Conservation (phyloP, 1,140 invertebrate genomes). For the Pseudomyrmex gracilis region DNA sequence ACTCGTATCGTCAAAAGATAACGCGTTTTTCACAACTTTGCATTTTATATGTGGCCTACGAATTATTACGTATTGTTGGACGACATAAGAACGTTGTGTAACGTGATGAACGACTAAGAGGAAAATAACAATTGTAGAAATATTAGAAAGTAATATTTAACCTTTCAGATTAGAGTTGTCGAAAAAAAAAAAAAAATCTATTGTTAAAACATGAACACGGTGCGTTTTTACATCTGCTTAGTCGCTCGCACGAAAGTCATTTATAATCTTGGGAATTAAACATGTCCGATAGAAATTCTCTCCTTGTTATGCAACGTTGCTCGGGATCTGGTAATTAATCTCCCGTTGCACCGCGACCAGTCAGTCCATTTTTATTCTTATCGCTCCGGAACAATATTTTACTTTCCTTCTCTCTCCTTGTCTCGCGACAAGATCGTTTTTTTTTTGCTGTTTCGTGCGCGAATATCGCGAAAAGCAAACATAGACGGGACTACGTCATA, state of each 20-base stretch:
- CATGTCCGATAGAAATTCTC: slow-evolving; percentile 17
- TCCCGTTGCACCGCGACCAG: slow-evolving; percentile 32
- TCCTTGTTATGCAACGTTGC: slow-evolving; percentile 41
- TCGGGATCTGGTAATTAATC: slow-evolving; percentile 50
- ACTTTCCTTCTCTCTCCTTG: neutral
- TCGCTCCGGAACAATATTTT: slow-evolving; percentile 43
- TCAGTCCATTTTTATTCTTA: slow-evolving; percentile 38
- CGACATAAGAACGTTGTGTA: neutral
- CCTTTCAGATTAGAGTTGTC: no score
- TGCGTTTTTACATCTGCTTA: neutral
- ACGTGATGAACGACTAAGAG: neutral
- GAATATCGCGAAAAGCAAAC: slow-evolving; percentile 17
- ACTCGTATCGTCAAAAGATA: slow-evolving; percentile 1
- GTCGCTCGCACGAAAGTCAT: slow-evolving; percentile 30
- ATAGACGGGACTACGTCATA: neutral
- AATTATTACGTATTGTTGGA: slow-evolving; percentile 11
- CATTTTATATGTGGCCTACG: neutral
- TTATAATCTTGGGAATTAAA: slow-evolving; percentile 47
- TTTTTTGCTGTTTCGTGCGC: slow-evolving; percentile 18
- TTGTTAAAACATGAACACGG: no score
- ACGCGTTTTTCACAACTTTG: slow-evolving; percentile 29
- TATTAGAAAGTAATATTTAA: no score
- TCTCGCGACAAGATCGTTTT: slow-evolving; percentile 23
- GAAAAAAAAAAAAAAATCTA: no score
- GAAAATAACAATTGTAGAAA: neutral